Base-by-base conservation (phyloP, 2,888 invertebrate species). In the Elegia similella region DNA sequence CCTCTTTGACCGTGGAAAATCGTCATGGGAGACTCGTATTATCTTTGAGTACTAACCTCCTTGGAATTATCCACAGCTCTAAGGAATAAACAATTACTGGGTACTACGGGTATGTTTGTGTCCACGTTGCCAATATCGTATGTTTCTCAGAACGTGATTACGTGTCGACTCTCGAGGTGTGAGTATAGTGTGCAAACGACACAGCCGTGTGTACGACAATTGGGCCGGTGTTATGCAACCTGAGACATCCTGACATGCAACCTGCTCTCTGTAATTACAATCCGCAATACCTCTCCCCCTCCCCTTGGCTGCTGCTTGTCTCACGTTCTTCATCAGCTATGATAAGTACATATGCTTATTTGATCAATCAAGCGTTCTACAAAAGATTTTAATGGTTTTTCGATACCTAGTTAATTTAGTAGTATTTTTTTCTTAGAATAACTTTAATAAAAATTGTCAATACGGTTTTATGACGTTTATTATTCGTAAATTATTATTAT, bases 231-330 rank as follows among this genome's bases (percentile, higher is more conserved):
- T 88, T 86, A 85, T 86, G 88, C 84, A 88, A 88, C 68, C 62
- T 59, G 83, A 83, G 72, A 65, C 75, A 75, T 73, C 67, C 67
- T 67, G 61, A 69, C 62, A 68, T 70, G 70, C 76, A 75, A 72
- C 67, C 75, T 74, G 70, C 68, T 59, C 68, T 59, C 74, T 83
- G 85, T 86, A 86, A 86, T 86, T 85, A 82, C 84, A 86, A 73
- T 77, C 84, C 73, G 69, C 70, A 67, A 62, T 59, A 38, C 58
- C 59, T 58, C 60, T 63, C 30, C 59, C 59, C 59, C 59, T 29
- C 23, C n/a, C 38, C 38, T 38, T 6, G 3, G n/a, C 38, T 12
- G 12, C 38, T 12, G 38, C 6, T 12, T n/a, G n/a, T 38, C 38
- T 12, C 38, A 12, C 38, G 38, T 12, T 38, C n/a, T 38, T 38